A percentile compares a stretch with the other conserved stretches of the same genome.
Conservation (phyloP, 1,140 invertebrate species). For the Carcinoscorpius rotundicauda region DNA sequence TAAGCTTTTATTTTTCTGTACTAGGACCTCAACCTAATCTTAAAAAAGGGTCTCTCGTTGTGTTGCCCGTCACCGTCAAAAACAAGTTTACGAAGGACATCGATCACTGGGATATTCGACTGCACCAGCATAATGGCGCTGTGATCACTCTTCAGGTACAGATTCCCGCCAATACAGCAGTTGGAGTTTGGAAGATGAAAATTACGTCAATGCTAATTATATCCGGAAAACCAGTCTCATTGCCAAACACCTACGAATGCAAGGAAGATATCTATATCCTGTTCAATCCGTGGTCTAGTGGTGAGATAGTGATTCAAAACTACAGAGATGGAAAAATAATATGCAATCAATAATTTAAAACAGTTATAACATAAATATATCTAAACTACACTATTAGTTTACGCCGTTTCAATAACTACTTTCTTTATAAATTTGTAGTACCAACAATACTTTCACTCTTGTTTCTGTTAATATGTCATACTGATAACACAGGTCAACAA, state of each 20-base stretch:
- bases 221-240: too few relatives aligned
- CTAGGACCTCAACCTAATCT: conserved; percentile 43
- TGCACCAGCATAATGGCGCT: conserved; percentile 38
- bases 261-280: conserved; percentile 51
- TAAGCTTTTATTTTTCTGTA: not conserved
- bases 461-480: too few relatives aligned
- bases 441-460: too few relatives aligned
- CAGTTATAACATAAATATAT: too few relatives aligned
- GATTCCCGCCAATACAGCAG: conserved; percentile 53
- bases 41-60: conserved; percentile 46
- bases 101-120: conserved; percentile 36
- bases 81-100: conserved; percentile 35
- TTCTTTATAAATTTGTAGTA: too few relatives aligned
- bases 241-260: conserved; percentile 40
- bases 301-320: conserved; percentile 24
- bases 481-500: too few relatives aligned
- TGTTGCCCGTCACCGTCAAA: conserved; percentile 35
- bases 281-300: conserved; percentile 59
- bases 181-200: conserved; percentile 74
- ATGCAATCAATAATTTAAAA: too few relatives aligned
- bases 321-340: too few relatives aligned
- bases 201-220: conserved; percentile 57
- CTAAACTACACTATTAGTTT: too few relatives aligned
- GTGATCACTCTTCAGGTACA: conserved; percentile 44
- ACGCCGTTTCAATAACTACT: too few relatives aligned